Evolutionary conservation across 1,140 invertebrate species (phyloP).

Genomic region (Penaeus vannamei): DNA sequence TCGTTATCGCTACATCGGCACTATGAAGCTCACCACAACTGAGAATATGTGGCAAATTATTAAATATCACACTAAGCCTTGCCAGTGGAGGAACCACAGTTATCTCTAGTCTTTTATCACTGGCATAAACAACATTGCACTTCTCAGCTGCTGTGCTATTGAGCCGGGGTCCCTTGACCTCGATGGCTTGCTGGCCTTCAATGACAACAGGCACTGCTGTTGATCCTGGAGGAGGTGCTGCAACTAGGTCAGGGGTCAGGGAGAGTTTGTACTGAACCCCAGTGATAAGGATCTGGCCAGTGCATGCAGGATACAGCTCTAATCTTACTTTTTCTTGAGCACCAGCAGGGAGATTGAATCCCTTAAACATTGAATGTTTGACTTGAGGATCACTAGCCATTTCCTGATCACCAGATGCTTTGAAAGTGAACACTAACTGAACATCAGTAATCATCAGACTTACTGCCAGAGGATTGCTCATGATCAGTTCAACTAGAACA

Average conservation of each 20-base stretch:
- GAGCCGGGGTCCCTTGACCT: constrained; percentile 72
- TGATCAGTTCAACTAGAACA: constrained; percentile 82
- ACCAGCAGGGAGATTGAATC: constrained; percentile 60
- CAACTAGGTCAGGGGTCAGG: constrained; percentile 68
- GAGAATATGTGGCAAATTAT: constrained; percentile 52
- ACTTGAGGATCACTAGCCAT: constrained; percentile 46
- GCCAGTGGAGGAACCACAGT: constrained; percentile 73
- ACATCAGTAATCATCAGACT: constrained; percentile 81
- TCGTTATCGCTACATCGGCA: constrained; percentile 56
- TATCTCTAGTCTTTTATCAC: constrained; percentile 73
- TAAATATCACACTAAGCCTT: constrained; percentile 71
- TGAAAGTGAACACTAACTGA: constrained; percentile 85
- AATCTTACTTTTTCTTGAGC: constrained; percentile 56
- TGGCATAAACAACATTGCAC: constrained; percentile 72
- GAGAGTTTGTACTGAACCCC: constrained; percentile 68
- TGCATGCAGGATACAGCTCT: constrained; percentile 36
- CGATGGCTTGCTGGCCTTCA: constrained; percentile 72
- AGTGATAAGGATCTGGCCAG: constrained; percentile 69
- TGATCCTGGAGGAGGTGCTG: constrained; percentile 21
- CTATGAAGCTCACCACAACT: constrained; percentile 57
- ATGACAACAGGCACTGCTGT: constrained; percentile 50
- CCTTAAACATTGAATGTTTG: constrained; percentile 43
- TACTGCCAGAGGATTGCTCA: constrained; percentile 87
- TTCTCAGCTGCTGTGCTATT: constrained; percentile 73
- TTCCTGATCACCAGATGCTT: constrained; percentile 72